Conservation (phyloP, 2,113 vertebrate species). For the Rynchops niger region DNA sequence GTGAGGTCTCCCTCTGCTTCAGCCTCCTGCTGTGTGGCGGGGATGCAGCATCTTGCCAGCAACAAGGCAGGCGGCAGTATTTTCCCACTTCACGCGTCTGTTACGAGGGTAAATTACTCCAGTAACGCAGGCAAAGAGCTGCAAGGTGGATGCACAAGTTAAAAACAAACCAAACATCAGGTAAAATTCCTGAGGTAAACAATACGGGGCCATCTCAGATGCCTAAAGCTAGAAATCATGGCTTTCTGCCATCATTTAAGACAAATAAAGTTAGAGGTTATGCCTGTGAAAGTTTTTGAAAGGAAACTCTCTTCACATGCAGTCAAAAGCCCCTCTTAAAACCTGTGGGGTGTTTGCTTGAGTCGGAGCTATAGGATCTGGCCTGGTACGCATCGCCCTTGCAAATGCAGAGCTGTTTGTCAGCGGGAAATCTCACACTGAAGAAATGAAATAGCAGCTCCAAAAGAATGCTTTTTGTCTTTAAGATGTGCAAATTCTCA, state of each 20-base stretch:
- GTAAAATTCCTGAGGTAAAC: neutral
- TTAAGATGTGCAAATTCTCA: neutral
- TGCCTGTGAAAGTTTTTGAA: neutral
- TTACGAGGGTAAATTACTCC: neutral
- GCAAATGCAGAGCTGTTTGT: fast-evolving
- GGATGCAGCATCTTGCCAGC: neutral
- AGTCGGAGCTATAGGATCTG: neutral
- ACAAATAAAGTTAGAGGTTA: neutral
- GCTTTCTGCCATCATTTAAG: neutral
- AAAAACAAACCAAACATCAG: neutral
- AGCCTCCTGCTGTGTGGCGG: neutral
- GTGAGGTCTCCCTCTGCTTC: neutral
- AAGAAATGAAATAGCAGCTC: neutral
- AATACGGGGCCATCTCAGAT: neutral
- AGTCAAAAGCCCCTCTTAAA: neutral
- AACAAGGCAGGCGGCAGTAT: neutral
- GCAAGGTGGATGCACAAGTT: neutral
- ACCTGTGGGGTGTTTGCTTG: neutral
- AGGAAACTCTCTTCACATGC: neutral
- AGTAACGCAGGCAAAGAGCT: neutral
- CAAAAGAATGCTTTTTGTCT: neutral
- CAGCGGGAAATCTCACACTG: neutral
- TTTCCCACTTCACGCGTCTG: neutral
- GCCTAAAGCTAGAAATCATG: neutral
- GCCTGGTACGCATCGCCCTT: neutral